These are phyloP conservation scores for Tenthredo notha DNA, from an alignment of 2,888 invertebrate genomes.

Conservation along the genomic window DNA sequence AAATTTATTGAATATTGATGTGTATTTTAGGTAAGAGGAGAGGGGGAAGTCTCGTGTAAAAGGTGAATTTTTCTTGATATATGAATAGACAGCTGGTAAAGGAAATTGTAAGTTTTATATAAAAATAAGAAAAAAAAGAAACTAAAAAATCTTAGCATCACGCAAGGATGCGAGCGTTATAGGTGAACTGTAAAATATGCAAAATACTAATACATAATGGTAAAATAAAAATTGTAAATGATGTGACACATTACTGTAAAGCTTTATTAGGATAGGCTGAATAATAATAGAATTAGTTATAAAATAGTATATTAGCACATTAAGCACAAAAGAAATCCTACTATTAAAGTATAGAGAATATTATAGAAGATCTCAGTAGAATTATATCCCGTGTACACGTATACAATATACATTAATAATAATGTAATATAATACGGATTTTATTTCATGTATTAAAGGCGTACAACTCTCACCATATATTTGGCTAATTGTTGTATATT, in stretches of 20 bases:
- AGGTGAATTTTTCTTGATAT: neutral
- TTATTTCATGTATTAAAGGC: conserved; percentile 15
- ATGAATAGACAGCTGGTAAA: neutral
- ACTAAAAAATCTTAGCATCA: neutral
- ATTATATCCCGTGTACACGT: conserved; percentile 34
- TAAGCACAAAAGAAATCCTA: neutral
- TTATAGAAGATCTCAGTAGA: conserved; percentile 43
- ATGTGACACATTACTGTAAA: conserved; percentile 40
- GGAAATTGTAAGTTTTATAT: conserved; percentile 20
- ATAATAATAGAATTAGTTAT: conserved; percentile 40
- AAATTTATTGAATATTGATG: conserved; percentile 20
- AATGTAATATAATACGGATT: conserved; percentile 24
- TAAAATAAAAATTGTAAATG: conserved; percentile 32
- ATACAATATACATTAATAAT: conserved; percentile 29
- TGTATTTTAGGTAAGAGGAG: neutral
- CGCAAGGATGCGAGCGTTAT: conserved; percentile 6
- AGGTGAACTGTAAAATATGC: conserved; percentile 5
- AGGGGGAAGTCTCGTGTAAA: neutral
- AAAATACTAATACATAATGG: neutral
- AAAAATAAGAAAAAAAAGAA: neutral
- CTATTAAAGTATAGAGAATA: conserved; percentile 8
- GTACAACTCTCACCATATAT: neutral
- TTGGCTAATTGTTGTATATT: conserved; percentile 27
- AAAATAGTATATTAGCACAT: conserved; percentile 22
- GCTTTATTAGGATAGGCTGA: conserved; percentile 44